Percentiles rank a stretch among this genome's conserved stretches.
These are phyloP conservation scores for Pilophorus perplexus DNA, from an alignment of 2,888 invertebrate genomes.

Conservation along the genomic window DNA sequence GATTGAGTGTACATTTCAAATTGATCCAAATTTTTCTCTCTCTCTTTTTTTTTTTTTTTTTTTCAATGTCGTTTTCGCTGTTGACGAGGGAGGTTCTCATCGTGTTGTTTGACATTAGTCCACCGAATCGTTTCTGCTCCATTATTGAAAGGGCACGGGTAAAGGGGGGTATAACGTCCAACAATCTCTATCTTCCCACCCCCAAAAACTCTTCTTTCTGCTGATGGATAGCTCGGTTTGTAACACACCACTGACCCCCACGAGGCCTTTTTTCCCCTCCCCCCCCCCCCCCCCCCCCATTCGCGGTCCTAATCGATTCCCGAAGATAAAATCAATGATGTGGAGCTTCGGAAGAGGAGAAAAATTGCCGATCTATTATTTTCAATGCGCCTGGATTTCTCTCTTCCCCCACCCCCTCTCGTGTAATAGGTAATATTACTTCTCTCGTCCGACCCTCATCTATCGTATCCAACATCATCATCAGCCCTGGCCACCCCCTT, in stretches of 20 bases:
- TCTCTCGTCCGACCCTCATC: not conserved
- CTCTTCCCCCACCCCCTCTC: no score
- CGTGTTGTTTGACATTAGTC: slow-evolving; percentile 15
- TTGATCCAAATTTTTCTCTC: no score
- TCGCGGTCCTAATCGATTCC: not conserved
- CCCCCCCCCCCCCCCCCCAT: not conserved
- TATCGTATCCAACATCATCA: not conserved
- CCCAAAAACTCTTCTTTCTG: not conserved
- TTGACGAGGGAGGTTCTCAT: no score
- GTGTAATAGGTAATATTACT: slow-evolving; percentile 21
- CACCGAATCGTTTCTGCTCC: slow-evolving; percentile 5
- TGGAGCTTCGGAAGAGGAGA: not conserved
- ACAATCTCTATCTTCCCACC: not conserved
- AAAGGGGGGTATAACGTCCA: not conserved
- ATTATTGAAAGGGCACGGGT: not conserved
- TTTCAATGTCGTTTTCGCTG: no score
- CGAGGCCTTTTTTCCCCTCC: not conserved
- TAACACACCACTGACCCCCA: slow-evolving; percentile 26
- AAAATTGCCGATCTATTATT: slow-evolving; percentile 15
- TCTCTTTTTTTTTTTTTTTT: no score
- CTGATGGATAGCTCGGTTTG: slow-evolving; percentile 22
- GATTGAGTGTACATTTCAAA: no score
- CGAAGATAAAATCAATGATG: slow-evolving; percentile 18
- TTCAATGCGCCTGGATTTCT: slow-evolving; percentile 17
- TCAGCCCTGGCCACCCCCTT: not conserved